These are phyloP conservation scores for Zygothrica quintamaculata DNA, from an alignment of 2,888 invertebrate genomes.

Conservation along the genomic window DNA sequence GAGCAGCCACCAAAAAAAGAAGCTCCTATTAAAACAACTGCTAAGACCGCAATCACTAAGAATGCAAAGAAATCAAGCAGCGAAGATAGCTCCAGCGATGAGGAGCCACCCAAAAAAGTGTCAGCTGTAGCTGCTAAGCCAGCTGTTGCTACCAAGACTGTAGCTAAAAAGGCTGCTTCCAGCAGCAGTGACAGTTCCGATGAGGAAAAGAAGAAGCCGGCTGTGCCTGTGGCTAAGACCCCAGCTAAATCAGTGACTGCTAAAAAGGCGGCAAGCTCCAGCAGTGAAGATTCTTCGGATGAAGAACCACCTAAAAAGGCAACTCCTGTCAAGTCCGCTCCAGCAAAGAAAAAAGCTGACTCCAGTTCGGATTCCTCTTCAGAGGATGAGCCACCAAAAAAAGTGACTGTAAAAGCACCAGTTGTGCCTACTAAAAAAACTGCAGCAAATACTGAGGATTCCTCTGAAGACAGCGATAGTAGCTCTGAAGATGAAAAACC, in stretches of 20 bases:
- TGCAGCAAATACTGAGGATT: conserved; percentile 65
- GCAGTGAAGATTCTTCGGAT: conserved; percentile 84
- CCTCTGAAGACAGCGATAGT: conserved; percentile 77
- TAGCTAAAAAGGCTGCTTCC: conserved; percentile 40
- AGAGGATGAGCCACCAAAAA: conserved; percentile 65
- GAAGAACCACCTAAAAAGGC: conserved; percentile 60
- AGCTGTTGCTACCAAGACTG: conserved; percentile 17
- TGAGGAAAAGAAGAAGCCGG: conserved; percentile 58
- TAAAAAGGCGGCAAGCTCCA: conserved; percentile 66
- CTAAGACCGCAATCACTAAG: conserved; percentile 54
- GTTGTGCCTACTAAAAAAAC: conserved; percentile 34
- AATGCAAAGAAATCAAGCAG: conserved; percentile 77
- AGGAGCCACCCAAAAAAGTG: conserved; percentile 62
- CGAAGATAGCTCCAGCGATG: conserved; percentile 84
- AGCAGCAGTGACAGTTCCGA: conserved; percentile 45
- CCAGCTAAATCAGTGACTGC: conserved; percentile 33
- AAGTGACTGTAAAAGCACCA: conserved; percentile 40
- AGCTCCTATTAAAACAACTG: conserved; percentile 68
- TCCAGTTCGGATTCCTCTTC: conserved; percentile 84
- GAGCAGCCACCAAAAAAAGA: conserved; percentile 45
- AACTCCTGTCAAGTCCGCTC: conserved; percentile 22
- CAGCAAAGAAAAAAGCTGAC: conserved; percentile 32
- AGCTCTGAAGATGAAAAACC: conserved; percentile 63
- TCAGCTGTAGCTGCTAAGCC: conserved; percentile 15
- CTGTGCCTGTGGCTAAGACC: conserved; percentile 34